phyloP scores from a whole-genome alignment of 2,797 vertebrate species.

The Sebastes vulpes region DNA sequence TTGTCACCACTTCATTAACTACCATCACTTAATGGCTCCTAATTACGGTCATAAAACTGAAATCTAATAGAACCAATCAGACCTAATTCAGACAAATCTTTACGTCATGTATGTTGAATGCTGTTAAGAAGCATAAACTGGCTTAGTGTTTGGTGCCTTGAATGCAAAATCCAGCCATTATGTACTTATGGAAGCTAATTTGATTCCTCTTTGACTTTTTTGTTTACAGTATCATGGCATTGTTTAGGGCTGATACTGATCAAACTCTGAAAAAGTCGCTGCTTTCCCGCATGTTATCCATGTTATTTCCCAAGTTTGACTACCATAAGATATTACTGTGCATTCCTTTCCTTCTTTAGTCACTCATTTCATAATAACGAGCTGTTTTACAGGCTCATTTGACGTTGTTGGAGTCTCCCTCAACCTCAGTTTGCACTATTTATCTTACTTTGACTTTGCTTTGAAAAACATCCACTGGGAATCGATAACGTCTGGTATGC shows the following conservation, averaged over 20 bases:
- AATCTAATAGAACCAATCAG: constrained; percentile 4
- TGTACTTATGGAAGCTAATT: neutral
- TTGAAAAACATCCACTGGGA: neutral
- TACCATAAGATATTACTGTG: neutral
- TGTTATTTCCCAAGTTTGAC: neutral
- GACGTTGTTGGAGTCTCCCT: neutral
- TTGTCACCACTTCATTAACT: constrained; percentile 24
- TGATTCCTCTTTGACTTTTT: neutral
- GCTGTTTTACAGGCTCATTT: neutral
- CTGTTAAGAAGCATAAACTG: neutral
- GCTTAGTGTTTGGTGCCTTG: neutral
- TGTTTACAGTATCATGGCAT: neutral
- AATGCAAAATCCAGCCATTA: neutral
- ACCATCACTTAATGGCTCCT: neutral
- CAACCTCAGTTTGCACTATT: neutral
- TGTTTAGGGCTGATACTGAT: neutral
- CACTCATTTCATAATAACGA: neutral
- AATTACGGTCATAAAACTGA: constrained; percentile 11
- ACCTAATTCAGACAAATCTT: constrained; percentile 9
- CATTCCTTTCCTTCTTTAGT: neutral
- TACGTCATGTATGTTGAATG: neutral
- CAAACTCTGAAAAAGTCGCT: neutral
- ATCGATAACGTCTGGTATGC: neutral
- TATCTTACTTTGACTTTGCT: neutral
- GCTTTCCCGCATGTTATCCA: too few species aligned